Percentiles rank a stretch among this genome's conserved stretches.
Evolutionary conservation across 2,113 vertebrate species (phyloP).

Genomic region (Falco punctatus): DNA sequence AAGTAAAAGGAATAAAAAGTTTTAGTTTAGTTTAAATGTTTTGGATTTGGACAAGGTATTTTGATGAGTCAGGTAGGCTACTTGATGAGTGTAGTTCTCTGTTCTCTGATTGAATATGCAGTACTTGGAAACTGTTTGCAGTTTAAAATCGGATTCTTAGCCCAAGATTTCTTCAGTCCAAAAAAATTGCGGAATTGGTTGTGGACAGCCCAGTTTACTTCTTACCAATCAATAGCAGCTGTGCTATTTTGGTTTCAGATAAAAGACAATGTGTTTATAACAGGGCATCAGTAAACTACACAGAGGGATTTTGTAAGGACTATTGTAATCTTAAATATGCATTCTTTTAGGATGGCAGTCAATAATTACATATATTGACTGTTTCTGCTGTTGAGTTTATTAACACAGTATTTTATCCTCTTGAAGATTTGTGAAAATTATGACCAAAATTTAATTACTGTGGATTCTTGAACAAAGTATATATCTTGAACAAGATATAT

Average conservation of each 20-base stretch:
- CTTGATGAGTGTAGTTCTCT: neutral
- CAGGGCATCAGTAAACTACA: neutral
- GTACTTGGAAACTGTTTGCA: neutral
- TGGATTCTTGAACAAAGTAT: neutral
- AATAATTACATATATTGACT: neutral
- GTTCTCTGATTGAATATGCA: constrained; percentile 1
- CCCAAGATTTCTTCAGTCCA: neutral
- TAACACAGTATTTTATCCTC: neutral
- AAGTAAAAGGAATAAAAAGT: neutral
- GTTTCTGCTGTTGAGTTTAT: neutral
- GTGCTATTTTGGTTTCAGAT: neutral
- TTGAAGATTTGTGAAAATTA: neutral
- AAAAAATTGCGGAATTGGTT: neutral
- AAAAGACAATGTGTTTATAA: neutral
- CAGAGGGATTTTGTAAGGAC: neutral
- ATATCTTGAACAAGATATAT: neutral
- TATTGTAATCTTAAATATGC: neutral
- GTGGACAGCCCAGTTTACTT: neutral
- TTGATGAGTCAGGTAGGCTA: neutral
- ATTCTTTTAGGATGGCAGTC: neutral
- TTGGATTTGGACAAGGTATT: neutral
- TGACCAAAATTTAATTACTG: neutral
- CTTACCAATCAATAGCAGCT: neutral
- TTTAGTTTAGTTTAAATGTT: constrained; percentile 19
- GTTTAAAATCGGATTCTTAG: neutral